Percentiles rank a stretch among this genome's conserved stretches.
These are phyloP conservation scores for Panurus biarmicus DNA, from an alignment of 2,113 vertebrate genomes.

Conservation along the genomic window DNA sequence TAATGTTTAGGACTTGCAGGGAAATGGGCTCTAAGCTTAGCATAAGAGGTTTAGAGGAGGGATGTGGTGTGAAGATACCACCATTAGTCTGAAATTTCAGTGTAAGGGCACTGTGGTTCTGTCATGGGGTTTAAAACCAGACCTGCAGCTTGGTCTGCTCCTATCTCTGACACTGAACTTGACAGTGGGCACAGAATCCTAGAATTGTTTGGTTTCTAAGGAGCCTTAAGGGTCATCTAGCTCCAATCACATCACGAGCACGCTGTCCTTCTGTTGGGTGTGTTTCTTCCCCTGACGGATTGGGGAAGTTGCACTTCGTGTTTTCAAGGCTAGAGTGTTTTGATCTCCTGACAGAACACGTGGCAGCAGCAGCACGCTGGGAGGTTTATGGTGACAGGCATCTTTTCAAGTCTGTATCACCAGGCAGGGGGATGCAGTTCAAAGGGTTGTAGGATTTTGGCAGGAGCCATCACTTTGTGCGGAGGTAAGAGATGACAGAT, in stretches of 20 bases:
- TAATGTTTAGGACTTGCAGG: not conserved
- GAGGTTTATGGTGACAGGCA: not conserved
- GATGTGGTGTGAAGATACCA: not conserved
- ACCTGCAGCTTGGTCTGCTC: not conserved
- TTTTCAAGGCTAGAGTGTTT: not conserved
- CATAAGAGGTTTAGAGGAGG: not conserved
- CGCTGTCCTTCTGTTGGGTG: fast-evolving
- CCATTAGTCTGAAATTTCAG: fast-evolving
- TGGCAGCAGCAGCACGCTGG: fast-evolving
- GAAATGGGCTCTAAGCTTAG: not conserved
- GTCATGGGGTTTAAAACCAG: fast-evolving
- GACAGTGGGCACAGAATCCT: not conserved
- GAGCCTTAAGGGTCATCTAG: not conserved
- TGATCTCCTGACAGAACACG: not conserved
- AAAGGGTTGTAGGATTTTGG: not conserved
- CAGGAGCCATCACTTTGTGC: not conserved
- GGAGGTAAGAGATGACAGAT: not conserved
- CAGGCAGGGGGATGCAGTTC: not conserved
- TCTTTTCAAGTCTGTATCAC: not conserved
- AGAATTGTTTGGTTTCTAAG: not conserved
- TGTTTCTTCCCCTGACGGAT: not conserved
- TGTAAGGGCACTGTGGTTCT: not conserved
- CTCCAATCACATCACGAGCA: not conserved
- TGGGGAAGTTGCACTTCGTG: not conserved
- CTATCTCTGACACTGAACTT: not conserved